Evolutionary conservation across 2,113 vertebrate species (phyloP).

Genomic region (Tupaia chinensis): DNA sequence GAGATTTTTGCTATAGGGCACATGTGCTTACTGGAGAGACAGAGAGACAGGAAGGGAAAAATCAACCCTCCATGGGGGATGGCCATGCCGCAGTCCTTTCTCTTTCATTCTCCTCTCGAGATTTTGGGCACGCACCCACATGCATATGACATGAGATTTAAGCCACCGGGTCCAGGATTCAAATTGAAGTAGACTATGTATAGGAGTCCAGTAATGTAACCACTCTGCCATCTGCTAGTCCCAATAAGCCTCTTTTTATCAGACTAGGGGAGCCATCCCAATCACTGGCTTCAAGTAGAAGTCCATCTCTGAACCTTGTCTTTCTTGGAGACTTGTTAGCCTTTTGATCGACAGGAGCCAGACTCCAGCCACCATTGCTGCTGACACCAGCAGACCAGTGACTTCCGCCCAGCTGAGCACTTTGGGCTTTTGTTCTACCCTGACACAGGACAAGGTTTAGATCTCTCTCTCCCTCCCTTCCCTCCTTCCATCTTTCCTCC

Average conservation of each 20-base stretch:
- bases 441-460: neutral
- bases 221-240: too few relatives aligned
- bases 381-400: neutral
- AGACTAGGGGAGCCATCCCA: neutral
- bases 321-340: neutral
- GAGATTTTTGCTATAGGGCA: too few relatives aligned
- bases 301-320: neutral
- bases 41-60: too few relatives aligned
- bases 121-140: too few relatives aligned
- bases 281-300: neutral
- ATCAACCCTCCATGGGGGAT: too few relatives aligned
- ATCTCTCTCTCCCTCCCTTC: neutral
- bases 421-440: neutral
- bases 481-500: neutral
- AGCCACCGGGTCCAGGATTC: too few relatives aligned
- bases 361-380: neutral
- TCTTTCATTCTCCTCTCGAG: too few relatives aligned
- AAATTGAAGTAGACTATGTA: too few relatives aligned
- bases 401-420: neutral
- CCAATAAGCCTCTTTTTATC: neutral
- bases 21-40: too few relatives aligned
- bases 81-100: too few relatives aligned
- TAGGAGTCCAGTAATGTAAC: too few relatives aligned
- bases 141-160: too few relatives aligned
- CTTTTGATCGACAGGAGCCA: neutral